Percentiles rank a stretch among this genome's conserved stretches.
phyloP scores from a whole-genome alignment of 2,888 invertebrate species.

The Himalopsyche japonica region DNA sequence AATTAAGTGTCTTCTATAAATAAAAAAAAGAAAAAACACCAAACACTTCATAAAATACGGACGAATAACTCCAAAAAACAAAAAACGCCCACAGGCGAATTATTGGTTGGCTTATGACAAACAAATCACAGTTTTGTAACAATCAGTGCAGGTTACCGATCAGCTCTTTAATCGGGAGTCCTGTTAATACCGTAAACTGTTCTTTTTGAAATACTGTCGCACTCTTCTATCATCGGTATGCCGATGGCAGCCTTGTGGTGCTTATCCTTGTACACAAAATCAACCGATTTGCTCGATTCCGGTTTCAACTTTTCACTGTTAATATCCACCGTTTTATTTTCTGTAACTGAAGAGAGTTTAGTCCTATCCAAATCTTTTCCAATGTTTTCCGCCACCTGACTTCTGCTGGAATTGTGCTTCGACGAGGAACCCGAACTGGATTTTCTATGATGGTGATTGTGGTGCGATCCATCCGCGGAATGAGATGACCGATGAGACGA shows the following conservation, averaged over 20 bases:
- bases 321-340: background rate
- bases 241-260: background rate
- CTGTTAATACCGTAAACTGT: background rate
- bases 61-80: background rate
- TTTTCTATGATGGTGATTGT: background rate
- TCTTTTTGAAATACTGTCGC: constrained; percentile 6
- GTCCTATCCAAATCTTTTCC: background rate
- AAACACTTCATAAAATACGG: background rate
- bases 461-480: background rate
- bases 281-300: background rate
- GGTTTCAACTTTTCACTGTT: background rate
- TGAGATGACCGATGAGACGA: background rate
- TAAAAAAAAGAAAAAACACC: background rate
- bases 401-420: background rate
- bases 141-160: background rate
- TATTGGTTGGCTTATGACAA: background rate
- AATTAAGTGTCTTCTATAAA: background rate
- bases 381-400: background rate
- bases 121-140: background rate
- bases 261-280: background rate
- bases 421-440: constrained; percentile 15
- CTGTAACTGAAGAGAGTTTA: background rate
- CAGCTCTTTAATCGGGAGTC: background rate
- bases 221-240: background rate
- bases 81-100: background rate